phyloP scores from a whole-genome alignment of 2,113 vertebrate genomes.

The Chiloscyllium plagiosum region DNA sequence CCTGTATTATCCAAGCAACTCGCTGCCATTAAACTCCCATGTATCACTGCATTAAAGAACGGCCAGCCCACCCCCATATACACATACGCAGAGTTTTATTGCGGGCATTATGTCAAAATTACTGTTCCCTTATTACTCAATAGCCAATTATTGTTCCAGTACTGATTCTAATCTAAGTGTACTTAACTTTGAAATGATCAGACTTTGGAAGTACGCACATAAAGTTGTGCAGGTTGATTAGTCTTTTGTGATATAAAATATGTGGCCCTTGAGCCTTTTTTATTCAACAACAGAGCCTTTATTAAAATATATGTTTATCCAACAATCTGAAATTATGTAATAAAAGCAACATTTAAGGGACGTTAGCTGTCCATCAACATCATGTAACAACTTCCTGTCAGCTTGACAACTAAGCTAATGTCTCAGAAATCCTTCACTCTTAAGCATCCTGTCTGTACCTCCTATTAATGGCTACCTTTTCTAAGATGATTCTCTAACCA shows the following conservation, averaged over 20 bases:
- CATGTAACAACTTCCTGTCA: not conserved
- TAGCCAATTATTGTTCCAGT: not conserved
- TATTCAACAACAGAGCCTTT: not conserved
- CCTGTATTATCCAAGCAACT: slow-evolving; percentile 63
- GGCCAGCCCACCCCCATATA: not conserved
- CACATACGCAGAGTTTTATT: not conserved
- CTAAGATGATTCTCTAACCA: not conserved
- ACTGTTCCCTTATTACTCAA: not conserved
- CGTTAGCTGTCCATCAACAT: not conserved
- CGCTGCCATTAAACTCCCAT: slow-evolving; percentile 70
- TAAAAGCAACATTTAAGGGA: not conserved
- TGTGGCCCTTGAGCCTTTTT: not conserved
- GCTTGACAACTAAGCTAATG: not conserved
- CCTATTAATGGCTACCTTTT: not conserved
- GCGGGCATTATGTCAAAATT: not conserved
- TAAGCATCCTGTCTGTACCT: not conserved
- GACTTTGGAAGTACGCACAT: not conserved
- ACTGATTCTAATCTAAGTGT: slow-evolving; percentile 12
- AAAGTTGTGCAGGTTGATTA: not conserved
- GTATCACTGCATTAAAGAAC: slow-evolving; percentile 57
- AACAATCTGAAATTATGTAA: not conserved
- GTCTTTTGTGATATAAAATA: not conserved
- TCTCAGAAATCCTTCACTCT: not conserved
- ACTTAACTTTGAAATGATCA: not conserved
- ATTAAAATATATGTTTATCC: slow-evolving; percentile 1